Base-by-base conservation (phyloP, 2,113 vertebrate genomes). In the Mesocricetus auratus region DNA sequence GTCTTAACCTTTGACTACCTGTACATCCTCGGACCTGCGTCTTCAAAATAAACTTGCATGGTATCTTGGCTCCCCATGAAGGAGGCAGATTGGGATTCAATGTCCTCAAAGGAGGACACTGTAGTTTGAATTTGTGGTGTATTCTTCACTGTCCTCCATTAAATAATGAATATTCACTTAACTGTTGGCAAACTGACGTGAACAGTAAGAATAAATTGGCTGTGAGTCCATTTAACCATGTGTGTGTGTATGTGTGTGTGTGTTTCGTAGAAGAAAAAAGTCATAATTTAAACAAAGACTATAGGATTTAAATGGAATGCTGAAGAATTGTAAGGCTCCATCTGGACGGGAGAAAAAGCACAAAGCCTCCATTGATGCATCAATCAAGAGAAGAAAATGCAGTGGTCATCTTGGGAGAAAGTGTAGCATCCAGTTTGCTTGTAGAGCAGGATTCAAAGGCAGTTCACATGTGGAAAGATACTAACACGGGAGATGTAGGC, bases 301-400 rank as follows among this genome's bases (percentile, higher is more conserved):
- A 69, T 73, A 8, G n/a, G 5, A 86, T 92, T 87, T 68, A 47
- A 95, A 92, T 33, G 47, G 75, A 90, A 78, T 87, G 19, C 42
- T 36, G 5, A 60, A 66, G 78, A 90, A 86, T 64, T 13, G 64
- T n/a, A 71, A 93, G 26, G 47, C 47, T 58, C 26, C 82, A 66
- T 86, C 21, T n/a, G 17, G 13, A 15, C 45, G 17, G 91, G 77
- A 87, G 36, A 26, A 66, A 96, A 96, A n/a, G 3, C 17, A 21
- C 2, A 39, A 82, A 71, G 47, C 7, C 75, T 77, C 33, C 39
- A 31, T 36, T 73, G 36, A 24, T 77, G 26, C 24, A 45, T 22
- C 53, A 26, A 45, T 22, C 53, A 26, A 81, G 17, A 60, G 31
- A 95, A 73, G 9, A 33, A n/a, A 91, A 78, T 42, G 39, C 9